Evolutionary conservation across 53 echinoderm and acorn worm species (phyloP).

Genomic region (Antedon mediterranea): DNA sequence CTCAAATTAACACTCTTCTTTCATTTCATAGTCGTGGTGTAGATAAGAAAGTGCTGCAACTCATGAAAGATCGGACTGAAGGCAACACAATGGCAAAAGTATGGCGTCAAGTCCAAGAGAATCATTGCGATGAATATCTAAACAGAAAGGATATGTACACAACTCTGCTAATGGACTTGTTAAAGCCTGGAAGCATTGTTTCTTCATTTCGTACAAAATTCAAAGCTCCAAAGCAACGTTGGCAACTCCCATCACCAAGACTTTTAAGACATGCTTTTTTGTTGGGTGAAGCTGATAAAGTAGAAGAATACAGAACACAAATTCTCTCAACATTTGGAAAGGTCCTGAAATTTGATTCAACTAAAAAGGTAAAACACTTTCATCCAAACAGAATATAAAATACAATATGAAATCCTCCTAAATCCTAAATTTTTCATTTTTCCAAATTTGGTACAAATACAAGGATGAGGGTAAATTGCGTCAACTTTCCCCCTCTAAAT

Average conservation of each 20-base stretch:
- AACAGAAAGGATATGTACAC: conserved; percentile 25
- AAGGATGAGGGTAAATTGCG: no score
- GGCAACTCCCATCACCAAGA: conserved; percentile 11
- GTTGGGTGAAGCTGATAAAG: conserved; percentile 12
- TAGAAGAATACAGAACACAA: conserved; percentile 18
- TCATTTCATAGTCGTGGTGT: conserved; percentile 19
- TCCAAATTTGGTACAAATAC: no score
- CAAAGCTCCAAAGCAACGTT: conserved; percentile 16
- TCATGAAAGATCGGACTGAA: conserved; percentile 18
- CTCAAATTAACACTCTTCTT: not conserved
- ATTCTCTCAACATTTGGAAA: conserved; percentile 25
- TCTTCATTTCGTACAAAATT: conserved; percentile 4
- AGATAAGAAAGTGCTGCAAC: conserved; percentile 22
- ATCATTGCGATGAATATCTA: conserved; percentile 9
- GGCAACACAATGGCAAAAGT: conserved; percentile 22
- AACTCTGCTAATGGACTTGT: conserved; percentile 12
- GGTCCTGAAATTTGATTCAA: conserved; percentile 21
- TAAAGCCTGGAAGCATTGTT: conserved; percentile 10
- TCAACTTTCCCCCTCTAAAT: no score
- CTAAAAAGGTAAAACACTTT: conserved; percentile 16
- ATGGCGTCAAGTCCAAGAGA: conserved; percentile 21
- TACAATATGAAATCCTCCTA: not conserved
- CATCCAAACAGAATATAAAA: not conserved
- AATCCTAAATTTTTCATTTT: no score
- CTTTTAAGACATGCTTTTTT: conserved; percentile 24